A percentile compares a stretch with the other conserved stretches of the same genome.
phyloP scores from a whole-genome alignment of 1,140 invertebrate genomes.

The Atopsyche davidsoni region DNA sequence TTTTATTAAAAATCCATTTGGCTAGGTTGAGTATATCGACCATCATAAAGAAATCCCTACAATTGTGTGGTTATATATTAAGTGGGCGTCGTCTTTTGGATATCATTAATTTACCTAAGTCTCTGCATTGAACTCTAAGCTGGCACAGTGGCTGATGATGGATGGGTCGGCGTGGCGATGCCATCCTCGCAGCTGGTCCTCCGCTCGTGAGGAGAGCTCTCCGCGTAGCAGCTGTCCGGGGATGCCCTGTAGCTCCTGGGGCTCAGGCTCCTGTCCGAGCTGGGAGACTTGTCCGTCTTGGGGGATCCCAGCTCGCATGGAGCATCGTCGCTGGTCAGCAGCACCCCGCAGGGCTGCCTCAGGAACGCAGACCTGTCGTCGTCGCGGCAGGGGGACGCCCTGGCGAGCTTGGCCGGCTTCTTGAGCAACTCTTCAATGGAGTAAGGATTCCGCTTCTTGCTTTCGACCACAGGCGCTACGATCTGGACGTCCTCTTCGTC shows the following conservation, averaged over 20 bases:
- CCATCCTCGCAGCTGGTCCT: conserved; percentile 11
- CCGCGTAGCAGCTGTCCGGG: conserved; percentile 21
- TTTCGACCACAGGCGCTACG: conserved; percentile 33
- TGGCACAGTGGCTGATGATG: conserved; percentile 7
- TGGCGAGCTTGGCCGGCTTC: conserved; percentile 59
- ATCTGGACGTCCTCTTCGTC: conserved; percentile 45
- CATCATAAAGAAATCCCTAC: neutral
- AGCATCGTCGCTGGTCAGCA: conserved; percentile 14
- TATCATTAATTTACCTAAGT: too few species aligned
- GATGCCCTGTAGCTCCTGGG: conserved; percentile 21
- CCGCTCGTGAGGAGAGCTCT: conserved; percentile 14
- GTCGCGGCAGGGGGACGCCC: conserved; percentile 18
- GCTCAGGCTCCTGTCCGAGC: conserved; percentile 21
- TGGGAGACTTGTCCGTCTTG: conserved; percentile 10
- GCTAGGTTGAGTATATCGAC: neutral
- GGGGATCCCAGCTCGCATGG: neutral
- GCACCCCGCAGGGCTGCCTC: conserved; percentile 24
- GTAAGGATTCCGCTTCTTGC: conserved; percentile 72
- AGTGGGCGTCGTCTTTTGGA: too few species aligned
- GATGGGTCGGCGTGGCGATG: conserved; percentile 15
- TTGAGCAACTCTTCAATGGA: conserved; percentile 81
- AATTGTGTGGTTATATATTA: neutral
- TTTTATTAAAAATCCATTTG: too few species aligned
- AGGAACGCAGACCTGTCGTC: conserved; percentile 7
- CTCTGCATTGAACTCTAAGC: conserved; percentile 2